These are phyloP conservation scores for Panagrolaimus sp. DNA, from an alignment of 1,140 invertebrate species.

Conservation along the genomic window DNA sequence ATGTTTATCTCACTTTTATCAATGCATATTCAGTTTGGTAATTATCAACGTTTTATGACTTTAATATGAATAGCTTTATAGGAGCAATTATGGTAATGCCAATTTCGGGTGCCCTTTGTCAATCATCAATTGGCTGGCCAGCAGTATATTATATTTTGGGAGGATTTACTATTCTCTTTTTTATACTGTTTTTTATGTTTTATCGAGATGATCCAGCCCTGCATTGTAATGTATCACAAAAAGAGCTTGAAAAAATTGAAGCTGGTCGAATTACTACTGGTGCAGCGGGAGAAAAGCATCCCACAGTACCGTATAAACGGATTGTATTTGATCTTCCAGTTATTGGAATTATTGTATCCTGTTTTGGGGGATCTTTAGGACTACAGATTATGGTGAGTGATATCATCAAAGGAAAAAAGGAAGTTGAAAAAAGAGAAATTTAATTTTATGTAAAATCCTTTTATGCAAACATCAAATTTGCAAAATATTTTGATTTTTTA, in stretches of 20 bases:
- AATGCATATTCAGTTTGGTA: conserved; percentile 46
- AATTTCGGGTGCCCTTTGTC: conserved; percentile 43
- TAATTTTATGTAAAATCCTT: too few relatives aligned
- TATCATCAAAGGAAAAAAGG: too few relatives aligned
- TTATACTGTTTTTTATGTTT: conserved; percentile 36
- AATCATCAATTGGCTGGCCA: conserved; percentile 33
- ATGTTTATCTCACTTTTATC: conserved; percentile 47
- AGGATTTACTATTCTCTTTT: conserved; percentile 38
- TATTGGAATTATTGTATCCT: neutral
- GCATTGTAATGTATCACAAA: conserved; percentile 4
- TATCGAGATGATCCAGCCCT: neutral
- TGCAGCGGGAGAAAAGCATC: too few relatives aligned
- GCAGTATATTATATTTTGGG: conserved; percentile 50
- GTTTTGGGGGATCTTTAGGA: neutral
- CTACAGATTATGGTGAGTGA: conserved; percentile 9
- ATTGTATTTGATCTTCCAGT: neutral
- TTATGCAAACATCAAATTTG: too few relatives aligned
- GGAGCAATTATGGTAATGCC: conserved; percentile 52
- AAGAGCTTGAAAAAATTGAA: neutral
- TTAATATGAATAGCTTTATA: too few relatives aligned
- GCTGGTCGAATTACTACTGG: neutral
- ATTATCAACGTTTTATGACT: neutral
- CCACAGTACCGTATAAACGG: neutral
- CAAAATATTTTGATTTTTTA: too few relatives aligned
- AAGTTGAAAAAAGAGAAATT: too few relatives aligned